A percentile compares a stretch with the other conserved stretches of the same genome.
Conservation (phyloP, 2,888 invertebrate species). For the Drosophila austrosaltans region DNA sequence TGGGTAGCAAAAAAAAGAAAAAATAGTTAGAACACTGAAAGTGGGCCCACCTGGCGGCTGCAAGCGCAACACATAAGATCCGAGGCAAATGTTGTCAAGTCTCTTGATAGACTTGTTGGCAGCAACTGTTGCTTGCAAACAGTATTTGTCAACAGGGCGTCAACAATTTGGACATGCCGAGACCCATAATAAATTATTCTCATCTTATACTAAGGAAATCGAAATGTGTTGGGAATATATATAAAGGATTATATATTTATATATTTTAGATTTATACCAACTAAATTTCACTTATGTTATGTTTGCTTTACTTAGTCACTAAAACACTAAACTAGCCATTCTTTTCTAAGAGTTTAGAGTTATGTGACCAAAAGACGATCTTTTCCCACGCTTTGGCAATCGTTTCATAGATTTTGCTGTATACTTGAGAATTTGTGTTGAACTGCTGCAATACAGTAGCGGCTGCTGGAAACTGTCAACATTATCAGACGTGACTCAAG, state of each 20-base stretch:
- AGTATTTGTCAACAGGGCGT: conserved; percentile 61
- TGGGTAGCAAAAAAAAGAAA: background rate
- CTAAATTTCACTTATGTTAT: background rate
- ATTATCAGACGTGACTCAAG: conserved; percentile 69
- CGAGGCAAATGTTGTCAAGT: conserved; percentile 67
- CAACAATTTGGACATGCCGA: background rate
- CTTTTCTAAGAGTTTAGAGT: conserved; percentile 12
- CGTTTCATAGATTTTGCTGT: background rate
- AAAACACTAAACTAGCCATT: conserved; percentile 12
- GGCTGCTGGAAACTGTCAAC: conserved; percentile 64
- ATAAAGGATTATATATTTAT: no score
- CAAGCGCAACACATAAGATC: conserved; percentile 13
- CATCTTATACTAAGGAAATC: no score
- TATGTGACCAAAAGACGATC: conserved; percentile 4
- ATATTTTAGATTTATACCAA: no score
- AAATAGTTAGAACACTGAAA: background rate
- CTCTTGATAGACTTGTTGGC: conserved; percentile 72
- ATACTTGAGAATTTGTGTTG: conserved; percentile 19
- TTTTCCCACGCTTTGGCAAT: conserved; percentile 58
- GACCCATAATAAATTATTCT: background rate
- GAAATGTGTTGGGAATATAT: no score
- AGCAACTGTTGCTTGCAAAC: conserved; percentile 42
- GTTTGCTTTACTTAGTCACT: background rate
- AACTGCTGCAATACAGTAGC: conserved; percentile 56
- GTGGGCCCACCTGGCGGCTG: conserved; percentile 22